Conservation (phyloP, 1,140 invertebrate genomes). For the Luehdorfia chinensis region DNA sequence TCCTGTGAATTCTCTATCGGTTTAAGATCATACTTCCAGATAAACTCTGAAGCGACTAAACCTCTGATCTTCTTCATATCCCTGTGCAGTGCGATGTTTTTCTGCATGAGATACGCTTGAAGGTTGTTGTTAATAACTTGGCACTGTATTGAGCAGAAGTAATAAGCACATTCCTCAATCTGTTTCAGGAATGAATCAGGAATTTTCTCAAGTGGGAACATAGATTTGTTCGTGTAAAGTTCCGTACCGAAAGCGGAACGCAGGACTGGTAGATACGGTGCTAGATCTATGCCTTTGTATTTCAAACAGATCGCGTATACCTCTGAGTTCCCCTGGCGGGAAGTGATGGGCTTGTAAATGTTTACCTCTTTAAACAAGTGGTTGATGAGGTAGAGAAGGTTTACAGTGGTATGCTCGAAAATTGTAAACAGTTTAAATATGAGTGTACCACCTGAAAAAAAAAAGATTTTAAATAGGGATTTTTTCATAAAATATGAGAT, state of each 20-base stretch:
- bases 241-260: constrained; percentile 73
- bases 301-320: constrained; percentile 90
- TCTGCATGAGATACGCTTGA: constrained; percentile 76
- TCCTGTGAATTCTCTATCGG: constrained; percentile 59
- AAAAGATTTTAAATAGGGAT: constrained; percentile 10
- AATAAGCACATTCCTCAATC: constrained; percentile 79
- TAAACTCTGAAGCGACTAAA: constrained; percentile 71
- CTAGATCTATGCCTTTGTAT: constrained; percentile 77
- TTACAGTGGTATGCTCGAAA: constrained; percentile 89
- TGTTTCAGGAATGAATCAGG: constrained; percentile 83
- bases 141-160: constrained; percentile 83
- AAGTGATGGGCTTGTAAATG: constrained; percentile 92
- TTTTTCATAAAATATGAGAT: too few relatives aligned
- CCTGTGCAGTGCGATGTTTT: constrained; percentile 63
- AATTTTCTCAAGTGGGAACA: constrained; percentile 81
- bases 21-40: constrained; percentile 73
- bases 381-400: constrained; percentile 88
- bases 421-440: constrained; percentile 96
- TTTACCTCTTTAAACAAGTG: constrained; percentile 85
- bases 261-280: constrained; percentile 70
- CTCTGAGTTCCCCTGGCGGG: constrained; percentile 96
- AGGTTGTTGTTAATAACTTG: constrained; percentile 82
- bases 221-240: constrained; percentile 63
- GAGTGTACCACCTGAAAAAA: constrained; percentile 83
- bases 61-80: constrained; percentile 69